Evolutionary conservation across 2,888 invertebrate species (phyloP), one percentile per base, ranked within the genome.

Genomic region (Agrotis exclamationis): DNA sequence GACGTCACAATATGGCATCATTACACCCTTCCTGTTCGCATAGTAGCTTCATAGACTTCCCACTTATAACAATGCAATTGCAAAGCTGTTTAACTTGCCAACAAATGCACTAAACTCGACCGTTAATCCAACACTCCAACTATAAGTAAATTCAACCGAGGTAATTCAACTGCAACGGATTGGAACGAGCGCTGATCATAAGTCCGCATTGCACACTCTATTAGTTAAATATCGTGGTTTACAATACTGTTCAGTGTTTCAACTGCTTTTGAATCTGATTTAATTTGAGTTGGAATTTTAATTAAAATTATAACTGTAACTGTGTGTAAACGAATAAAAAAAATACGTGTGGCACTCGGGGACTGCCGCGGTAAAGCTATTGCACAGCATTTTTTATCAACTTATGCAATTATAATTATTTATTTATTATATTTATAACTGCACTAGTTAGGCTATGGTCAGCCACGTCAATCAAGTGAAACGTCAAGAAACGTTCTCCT

Each of bases 121-220:
- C 53, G 70, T 70, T 54, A 70, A 76, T 47, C 71, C 78, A 62
- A 71, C 72, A 59, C 51, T 77, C 47, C 7, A 78, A 78, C 72
- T 69, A 28, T 28, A 77, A 78, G 72, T 81, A 62, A 81, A 65
- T 82, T 63, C 63, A 47, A 60, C 57, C 44, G 59, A 22, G 60
- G 56, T 82, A 66, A 79, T 82, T 82, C 82, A 78, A 81, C 66
- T 72, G 82, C 48, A 79, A 50, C 78, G 73, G 63, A 78, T 82
- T 71, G 59, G 56, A 82, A 71, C 66, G 63, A 66, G 44, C 63
- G 24, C 39, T 57, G 54, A 77, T 77, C 78, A 64, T 78, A 63
- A 70, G 58, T 69, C 24, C n/a, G 39, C 50, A 58, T 54, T 39
- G 45, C 3, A 66, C 20, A 63, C 51, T 77, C 39, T 63, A 77